phyloP scores from a whole-genome alignment of 2,113 vertebrate species.

The Shinisaurus crocodilurus region DNA sequence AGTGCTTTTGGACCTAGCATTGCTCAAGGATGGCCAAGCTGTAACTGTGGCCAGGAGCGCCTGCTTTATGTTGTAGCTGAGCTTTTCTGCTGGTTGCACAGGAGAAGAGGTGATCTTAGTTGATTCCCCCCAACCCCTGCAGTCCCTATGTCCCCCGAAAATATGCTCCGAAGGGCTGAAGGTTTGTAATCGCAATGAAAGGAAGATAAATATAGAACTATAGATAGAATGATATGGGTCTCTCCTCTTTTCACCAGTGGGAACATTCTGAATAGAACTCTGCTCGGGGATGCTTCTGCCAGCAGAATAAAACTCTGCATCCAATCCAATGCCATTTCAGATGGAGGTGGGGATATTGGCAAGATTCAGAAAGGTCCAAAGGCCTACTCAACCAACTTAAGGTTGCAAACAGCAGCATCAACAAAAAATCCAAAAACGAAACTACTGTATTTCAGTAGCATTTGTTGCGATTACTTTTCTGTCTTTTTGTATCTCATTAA shows the following conservation, averaged over 20 bases:
- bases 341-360: neutral
- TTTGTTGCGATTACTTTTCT: neutral
- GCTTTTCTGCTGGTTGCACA: neutral
- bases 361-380: neutral
- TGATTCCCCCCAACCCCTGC: neutral
- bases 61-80: neutral
- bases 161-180: neutral
- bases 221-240: neutral
- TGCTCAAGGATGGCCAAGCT: no score
- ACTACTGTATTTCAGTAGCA: neutral
- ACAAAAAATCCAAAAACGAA: neutral
- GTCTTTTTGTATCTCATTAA: neutral
- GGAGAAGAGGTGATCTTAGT: neutral
- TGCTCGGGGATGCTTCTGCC: neutral
- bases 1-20: neutral
- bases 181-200: neutral
- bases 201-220: neutral
- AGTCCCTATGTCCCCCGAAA: neutral
- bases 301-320: neutral
- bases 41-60: neutral
- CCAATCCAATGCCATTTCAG: neutral
- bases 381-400: neutral
- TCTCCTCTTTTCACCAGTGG: neutral
- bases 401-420: neutral
- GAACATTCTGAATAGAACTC: neutral